Base-by-base conservation (phyloP, 2,888 invertebrate species). In the Oligia strigilis region DNA sequence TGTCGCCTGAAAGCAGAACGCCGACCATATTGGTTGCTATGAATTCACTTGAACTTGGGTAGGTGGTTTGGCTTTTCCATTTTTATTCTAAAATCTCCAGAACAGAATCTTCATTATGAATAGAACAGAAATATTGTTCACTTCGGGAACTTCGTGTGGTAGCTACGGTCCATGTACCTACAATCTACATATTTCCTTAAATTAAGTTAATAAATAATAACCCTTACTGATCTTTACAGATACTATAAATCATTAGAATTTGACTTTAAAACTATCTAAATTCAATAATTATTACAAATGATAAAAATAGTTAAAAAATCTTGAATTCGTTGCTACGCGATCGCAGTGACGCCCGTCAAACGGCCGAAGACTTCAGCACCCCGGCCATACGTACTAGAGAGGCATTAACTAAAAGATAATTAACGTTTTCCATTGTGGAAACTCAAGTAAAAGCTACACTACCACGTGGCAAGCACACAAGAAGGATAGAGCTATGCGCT, bases 321-420 rank as follows among this genome's bases (percentile, higher is more conserved):
- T 23, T 4, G 19, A 55, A 55, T 58, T 23, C 58, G n/a, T 60
- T 60, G n/a, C n/a, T 4, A 62, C 6, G 62, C 29, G 62, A 29
- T 29, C 2, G 2, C 29, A 5, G 29, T 14, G 29, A 6, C 62
- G 1, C 13, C 14, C 29, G 29, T 29, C 29, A 62, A 62, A n/a
- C 58, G n/a, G 58, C 13, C 11, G 58, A 1, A 60, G 4, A 36
- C 65, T 81, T 81, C 74, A 81, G 58, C 55, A 29, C 64, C 60
- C 66, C 64, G 17, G 36, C 52, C 46, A 19, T 29, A 43, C 5
- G 52, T 77, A 77, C 73, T 29, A 73, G 76, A 76, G 23, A 17
- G 60, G 9, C 2, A 81, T 75, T 14, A 65, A 71, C 8, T 36
- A 52, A n/a, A n/a, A n/a, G 55, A 60, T 67, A 29, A 19, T 23